Conservation (phyloP, 2,888 invertebrate genomes). For the Encarsia formosa region DNA sequence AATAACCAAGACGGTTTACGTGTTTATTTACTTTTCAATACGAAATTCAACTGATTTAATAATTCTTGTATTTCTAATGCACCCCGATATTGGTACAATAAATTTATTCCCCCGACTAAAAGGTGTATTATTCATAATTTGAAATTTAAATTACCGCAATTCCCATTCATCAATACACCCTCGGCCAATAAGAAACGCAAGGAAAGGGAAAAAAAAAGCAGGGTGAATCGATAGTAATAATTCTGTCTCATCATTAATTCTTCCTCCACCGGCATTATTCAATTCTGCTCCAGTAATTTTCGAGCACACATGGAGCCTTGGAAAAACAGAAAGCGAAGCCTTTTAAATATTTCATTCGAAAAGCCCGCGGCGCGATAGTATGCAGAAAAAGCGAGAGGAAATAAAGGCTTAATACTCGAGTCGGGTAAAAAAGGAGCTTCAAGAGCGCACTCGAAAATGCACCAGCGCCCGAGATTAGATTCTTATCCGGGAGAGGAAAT, state of each 20-base stretch:
- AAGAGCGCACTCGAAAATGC: slow-evolving; percentile 5
- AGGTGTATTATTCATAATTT: too few relatives aligned
- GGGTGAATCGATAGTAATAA: slow-evolving; percentile 7
- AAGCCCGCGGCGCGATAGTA: not conserved
- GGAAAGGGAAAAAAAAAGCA: not conserved
- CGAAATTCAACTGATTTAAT: too few relatives aligned
- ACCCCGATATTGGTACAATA: too few relatives aligned
- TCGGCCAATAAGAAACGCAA: not conserved
- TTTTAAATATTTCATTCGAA: not conserved
- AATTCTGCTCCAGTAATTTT: slow-evolving; percentile 17
- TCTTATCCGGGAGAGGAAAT: slow-evolving; percentile 10
- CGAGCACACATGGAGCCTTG: not conserved
- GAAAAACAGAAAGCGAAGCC: not conserved
- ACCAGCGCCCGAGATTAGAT: slow-evolving; percentile 18
- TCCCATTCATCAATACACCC: too few relatives aligned
- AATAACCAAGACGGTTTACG: too few relatives aligned
- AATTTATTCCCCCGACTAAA: too few relatives aligned
- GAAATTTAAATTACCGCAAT: too few relatives aligned
- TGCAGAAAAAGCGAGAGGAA: not conserved
- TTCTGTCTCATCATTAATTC: slow-evolving; percentile 20
- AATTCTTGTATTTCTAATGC: too few relatives aligned
- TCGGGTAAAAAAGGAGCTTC: not conserved
- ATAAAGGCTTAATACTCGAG: not conserved
- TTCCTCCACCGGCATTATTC: slow-evolving; percentile 11
- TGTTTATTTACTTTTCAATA: too few relatives aligned